Percentiles rank a stretch among this genome's conserved stretches.
These are phyloP conservation scores for Dolichotis patagonum DNA, from an alignment of 2,113 vertebrate species.

Conservation along the genomic window DNA sequence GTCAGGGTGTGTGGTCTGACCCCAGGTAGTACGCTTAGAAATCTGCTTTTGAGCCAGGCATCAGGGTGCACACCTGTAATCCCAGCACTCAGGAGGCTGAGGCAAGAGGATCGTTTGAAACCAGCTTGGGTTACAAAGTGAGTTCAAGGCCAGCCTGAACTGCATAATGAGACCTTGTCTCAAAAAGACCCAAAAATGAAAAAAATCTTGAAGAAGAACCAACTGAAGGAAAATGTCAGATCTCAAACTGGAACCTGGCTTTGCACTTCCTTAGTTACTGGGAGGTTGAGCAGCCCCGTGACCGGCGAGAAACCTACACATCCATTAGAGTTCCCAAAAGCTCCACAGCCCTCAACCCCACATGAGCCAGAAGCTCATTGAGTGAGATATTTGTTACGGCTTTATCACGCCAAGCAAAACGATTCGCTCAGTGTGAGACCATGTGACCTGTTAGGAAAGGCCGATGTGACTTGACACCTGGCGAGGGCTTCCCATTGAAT, in stretches of 20 bases:
- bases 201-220: neutral
- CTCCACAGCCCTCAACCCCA: neutral
- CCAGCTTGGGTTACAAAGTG: neutral
- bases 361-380: neutral
- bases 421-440: neutral
- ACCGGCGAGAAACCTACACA: neutral
- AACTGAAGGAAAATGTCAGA: neutral
- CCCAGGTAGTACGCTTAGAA: neutral
- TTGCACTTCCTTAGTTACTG: neutral
- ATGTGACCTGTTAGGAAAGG: neutral
- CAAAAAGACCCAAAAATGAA: neutral
- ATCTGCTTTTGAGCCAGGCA: neutral
- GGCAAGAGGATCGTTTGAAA: neutral
- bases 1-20: neutral
- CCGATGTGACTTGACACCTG: neutral
- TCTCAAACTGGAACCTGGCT: neutral
- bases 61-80: neutral
- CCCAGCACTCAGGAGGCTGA: neutral
- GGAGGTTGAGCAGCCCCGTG: neutral
- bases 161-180: neutral
- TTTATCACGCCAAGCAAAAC: neutral
- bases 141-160: neutral
- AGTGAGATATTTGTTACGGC: neutral
- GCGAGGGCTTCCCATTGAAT: neutral
- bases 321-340: fast-evolving